These are phyloP conservation scores for Geotrypetes seraphini DNA, from an alignment of 2,797 vertebrate genomes.

Conservation along the genomic window DNA sequence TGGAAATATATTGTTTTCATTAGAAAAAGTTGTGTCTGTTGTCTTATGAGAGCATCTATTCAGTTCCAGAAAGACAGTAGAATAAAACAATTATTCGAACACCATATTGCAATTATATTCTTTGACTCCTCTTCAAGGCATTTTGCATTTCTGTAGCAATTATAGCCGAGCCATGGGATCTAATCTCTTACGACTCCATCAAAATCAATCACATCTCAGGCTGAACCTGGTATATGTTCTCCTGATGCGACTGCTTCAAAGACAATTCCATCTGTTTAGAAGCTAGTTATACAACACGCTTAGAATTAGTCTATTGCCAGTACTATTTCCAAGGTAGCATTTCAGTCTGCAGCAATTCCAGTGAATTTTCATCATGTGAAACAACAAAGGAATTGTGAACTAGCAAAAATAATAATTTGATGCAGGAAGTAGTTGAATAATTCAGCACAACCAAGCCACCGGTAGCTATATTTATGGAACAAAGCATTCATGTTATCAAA, in stretches of 20 bases:
- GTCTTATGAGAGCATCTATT: slow-evolving; percentile 15
- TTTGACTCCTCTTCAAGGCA: slow-evolving; percentile 18
- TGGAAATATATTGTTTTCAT: slow-evolving; percentile 26
- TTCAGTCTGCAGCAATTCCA: slow-evolving; percentile 2
- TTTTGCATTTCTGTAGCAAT: slow-evolving; percentile 25
- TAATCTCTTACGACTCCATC: slow-evolving; percentile 12
- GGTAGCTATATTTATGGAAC: too few relatives aligned
- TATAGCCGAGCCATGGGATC: slow-evolving; percentile 17
- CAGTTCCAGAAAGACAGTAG: slow-evolving; percentile 17
- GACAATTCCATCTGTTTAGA: slow-evolving; percentile 17
- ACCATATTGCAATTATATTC: slow-evolving; percentile 14
- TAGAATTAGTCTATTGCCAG: slow-evolving; percentile 2
- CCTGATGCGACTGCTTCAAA: slow-evolving; percentile 11
- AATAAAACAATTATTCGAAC: slow-evolving; percentile 10
- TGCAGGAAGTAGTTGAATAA: not conserved
- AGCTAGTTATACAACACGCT: slow-evolving; percentile 6
- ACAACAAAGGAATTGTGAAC: not conserved
- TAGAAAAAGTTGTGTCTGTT: slow-evolving; percentile 12
- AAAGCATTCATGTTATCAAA: too few relatives aligned
- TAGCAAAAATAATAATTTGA: not conserved
- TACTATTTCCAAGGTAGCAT: slow-evolving; percentile 1
- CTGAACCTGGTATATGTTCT: slow-evolving; percentile 8
- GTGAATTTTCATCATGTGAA: slow-evolving; percentile 1
- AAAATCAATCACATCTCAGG: slow-evolving; percentile 14
- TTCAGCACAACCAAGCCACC: too few relatives aligned